Percentiles rank a stretch among this genome's conserved stretches.
Evolutionary conservation across 2,888 invertebrate species (phyloP).

Genomic region (Troilus luridus): DNA sequence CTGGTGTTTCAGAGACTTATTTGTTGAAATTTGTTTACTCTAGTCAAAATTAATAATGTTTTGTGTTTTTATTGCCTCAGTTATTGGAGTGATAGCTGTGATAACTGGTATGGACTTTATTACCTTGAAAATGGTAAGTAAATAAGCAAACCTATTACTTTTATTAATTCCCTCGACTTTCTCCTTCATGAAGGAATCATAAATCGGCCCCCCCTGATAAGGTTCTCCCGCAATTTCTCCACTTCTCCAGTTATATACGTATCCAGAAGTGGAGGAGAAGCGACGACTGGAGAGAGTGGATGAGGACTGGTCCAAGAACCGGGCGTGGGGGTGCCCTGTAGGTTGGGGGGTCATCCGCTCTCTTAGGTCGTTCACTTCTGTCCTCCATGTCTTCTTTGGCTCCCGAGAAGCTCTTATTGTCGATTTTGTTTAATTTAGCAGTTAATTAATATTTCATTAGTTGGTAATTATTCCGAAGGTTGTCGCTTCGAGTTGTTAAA

Average conservation of each 20-base stretch:
- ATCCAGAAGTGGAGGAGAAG: neutral
- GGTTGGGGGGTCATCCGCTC: neutral
- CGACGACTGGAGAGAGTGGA: neutral
- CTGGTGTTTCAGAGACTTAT: no score
- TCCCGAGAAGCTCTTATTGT: no score
- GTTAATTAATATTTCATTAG: no score
- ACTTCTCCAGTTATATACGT: neutral
- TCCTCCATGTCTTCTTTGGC: neutral
- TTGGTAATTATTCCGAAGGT: no score
- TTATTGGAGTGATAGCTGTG: no score
- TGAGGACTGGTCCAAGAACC: neutral
- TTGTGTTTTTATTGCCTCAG: no score
- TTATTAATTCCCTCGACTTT: neutral
- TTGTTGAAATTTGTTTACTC: no score
- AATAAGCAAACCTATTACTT: neutral
- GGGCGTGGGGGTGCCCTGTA: constrained; percentile 21
- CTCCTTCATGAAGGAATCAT: neutral
- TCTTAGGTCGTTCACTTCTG: neutral
- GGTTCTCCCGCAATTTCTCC: neutral
- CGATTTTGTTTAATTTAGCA: neutral
- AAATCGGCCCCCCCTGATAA: neutral
- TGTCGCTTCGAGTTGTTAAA: no score
- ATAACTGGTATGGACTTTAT: no score
- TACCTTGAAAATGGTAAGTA: no score
- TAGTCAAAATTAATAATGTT: no score